Percentiles rank a stretch among this genome's conserved stretches.
phyloP scores from a whole-genome alignment of 2,888 invertebrate species.

The Caenorhabditis sinica region DNA sequence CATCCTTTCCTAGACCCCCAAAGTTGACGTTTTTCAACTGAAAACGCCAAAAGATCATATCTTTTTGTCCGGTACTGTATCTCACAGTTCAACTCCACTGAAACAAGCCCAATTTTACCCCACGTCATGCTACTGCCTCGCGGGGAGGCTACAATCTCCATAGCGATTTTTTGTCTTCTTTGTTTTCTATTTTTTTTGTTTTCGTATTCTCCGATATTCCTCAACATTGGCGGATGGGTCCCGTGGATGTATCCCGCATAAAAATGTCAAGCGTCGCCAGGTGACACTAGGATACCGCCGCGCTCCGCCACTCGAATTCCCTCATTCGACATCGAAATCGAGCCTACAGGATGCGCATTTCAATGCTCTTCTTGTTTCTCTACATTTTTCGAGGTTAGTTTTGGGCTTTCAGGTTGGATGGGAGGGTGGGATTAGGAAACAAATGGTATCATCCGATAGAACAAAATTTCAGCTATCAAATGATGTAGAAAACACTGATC shows the following conservation, averaged over 20 bases:
- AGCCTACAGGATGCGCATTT: constrained; percentile 40
- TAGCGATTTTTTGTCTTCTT: constrained; percentile 17
- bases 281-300: constrained; percentile 54
- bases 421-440: no score
- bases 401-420: not conserved
- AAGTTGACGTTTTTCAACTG: no score
- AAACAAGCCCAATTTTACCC: no score
- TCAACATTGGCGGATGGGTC: constrained; percentile 1
- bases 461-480: not conserved
- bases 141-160: constrained; percentile 15
- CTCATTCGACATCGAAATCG: constrained; percentile 45
- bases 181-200: constrained; percentile 16
- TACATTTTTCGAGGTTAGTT: constrained; percentile 36
- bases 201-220: constrained; percentile 6
- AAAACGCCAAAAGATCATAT: no score
- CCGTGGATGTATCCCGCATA: constrained; percentile 37
- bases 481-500: not conserved
- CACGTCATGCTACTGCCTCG: no score
- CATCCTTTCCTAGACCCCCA: no score
- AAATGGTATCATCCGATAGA: not conserved
- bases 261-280: constrained; percentile 53
- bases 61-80: no score
- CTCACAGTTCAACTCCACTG: no score
- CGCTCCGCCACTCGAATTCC: constrained; percentile 48
- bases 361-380: constrained; percentile 31